Percentiles rank a stretch among this genome's conserved stretches.
phyloP scores from a whole-genome alignment of 2,797 vertebrate genomes.

The Notolepis coatsorum region DNA sequence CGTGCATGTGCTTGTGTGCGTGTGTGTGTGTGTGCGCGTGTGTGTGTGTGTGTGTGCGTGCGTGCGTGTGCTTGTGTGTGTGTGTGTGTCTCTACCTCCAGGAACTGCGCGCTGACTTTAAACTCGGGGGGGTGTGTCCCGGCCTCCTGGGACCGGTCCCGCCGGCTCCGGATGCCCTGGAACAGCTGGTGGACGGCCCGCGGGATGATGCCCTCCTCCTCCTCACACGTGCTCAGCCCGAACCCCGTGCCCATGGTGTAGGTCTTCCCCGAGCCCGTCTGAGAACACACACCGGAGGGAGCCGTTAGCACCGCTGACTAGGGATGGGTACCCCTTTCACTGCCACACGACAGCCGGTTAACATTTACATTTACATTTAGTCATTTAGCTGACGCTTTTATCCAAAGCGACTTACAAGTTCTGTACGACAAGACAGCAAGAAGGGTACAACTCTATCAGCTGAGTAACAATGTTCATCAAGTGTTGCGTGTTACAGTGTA shows the following conservation, averaged over 20 bases:
- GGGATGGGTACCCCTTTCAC: too few relatives aligned
- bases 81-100: slow-evolving; percentile 85
- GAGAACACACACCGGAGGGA: slow-evolving; percentile 26
- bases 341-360: too few relatives aligned
- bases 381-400: too few relatives aligned
- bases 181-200: slow-evolving; percentile 95
- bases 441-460: too few relatives aligned
- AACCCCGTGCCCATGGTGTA: slow-evolving; percentile 98
- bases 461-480: too few relatives aligned
- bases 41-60: not conserved
- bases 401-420: too few relatives aligned
- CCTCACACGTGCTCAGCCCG: slow-evolving; percentile 79
- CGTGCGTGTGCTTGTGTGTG: not conserved
- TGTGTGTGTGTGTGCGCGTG: too few relatives aligned
- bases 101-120: slow-evolving; percentile 98
- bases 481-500: too few relatives aligned
- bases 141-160: slow-evolving; percentile 73
- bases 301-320: too few relatives aligned
- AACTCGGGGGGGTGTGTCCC: slow-evolving; percentile 87
- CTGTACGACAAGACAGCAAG: too few relatives aligned
- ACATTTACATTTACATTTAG: too few relatives aligned
- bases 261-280: slow-evolving; percentile 86
- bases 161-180: slow-evolving; percentile 87
- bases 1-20: not conserved
- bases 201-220: slow-evolving; percentile 94